Percentiles rank a stretch among this genome's conserved stretches.
These are phyloP conservation scores for Ectropis grisescens DNA, from an alignment of 1,140 invertebrate species.

Conservation along the genomic window DNA sequence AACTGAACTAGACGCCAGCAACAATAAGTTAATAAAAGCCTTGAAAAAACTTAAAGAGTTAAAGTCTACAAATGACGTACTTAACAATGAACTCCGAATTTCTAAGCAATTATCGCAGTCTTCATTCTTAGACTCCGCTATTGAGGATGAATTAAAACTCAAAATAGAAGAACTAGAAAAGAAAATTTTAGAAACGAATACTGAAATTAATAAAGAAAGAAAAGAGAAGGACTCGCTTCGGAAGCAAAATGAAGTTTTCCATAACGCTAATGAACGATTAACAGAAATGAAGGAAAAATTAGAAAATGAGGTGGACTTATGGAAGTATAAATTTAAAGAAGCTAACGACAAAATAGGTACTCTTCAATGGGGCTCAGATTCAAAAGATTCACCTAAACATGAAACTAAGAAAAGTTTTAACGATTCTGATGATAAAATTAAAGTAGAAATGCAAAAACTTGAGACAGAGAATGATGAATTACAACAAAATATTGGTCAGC, in stretches of 20 bases:
- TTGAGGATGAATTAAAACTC: constrained; percentile 80
- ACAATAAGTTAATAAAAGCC: constrained; percentile 77
- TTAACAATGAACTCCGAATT: constrained; percentile 71
- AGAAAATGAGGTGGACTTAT: constrained; percentile 78
- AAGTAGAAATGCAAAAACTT: constrained; percentile 73
- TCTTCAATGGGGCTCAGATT: constrained; percentile 71
- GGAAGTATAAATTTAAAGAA: constrained; percentile 78
- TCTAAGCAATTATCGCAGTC: constrained; percentile 68
- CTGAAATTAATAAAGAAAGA: constrained; percentile 72
- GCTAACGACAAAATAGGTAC: constrained; percentile 73
- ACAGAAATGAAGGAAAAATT: constrained; percentile 85
- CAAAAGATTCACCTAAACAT: constrained; percentile 20
- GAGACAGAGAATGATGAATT: constrained; percentile 80
- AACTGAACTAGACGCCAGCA: constrained; percentile 73
- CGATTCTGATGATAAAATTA: constrained; percentile 53
- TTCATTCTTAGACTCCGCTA: constrained; percentile 78
- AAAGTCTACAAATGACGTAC: constrained; percentile 74
- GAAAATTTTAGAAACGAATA: constrained; percentile 71
- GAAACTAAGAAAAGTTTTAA: neutral
- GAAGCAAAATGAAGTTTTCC: constrained; percentile 81
- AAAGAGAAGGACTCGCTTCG: constrained; percentile 76
- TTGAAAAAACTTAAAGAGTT: constrained; percentile 83
- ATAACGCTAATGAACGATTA: constrained; percentile 82
- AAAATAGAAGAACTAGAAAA: constrained; percentile 78
- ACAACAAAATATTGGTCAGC: constrained; percentile 73